Conservation (phyloP, 1,140 invertebrate species). For the Vanessa atalanta region DNA sequence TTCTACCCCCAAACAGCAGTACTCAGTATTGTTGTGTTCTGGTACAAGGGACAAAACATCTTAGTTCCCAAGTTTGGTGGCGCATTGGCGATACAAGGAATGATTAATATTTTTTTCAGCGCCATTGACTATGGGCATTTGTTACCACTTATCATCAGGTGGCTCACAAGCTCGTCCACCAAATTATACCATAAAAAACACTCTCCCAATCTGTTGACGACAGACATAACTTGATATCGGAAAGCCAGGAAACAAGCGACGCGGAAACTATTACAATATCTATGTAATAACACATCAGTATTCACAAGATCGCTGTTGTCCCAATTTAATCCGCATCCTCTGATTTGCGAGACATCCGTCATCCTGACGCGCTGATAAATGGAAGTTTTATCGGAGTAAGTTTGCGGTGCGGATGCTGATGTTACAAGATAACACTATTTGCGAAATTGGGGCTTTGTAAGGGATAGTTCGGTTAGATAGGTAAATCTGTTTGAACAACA, state of each 20-base stretch:
- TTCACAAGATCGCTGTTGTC: neutral
- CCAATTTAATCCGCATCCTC: neutral
- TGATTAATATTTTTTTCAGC: too few relatives aligned
- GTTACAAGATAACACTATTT: constrained; percentile 1
- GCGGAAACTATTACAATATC: neutral
- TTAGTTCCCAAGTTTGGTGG: too few relatives aligned
- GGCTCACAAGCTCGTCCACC: too few relatives aligned
- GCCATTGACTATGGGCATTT: too few relatives aligned
- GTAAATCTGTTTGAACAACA: neutral
- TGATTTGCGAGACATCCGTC: neutral
- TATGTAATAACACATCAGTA: neutral
- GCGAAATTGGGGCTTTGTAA: constrained; percentile 3
- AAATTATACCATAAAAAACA: too few relatives aligned
- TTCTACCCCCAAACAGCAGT: too few relatives aligned
- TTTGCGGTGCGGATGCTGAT: constrained; percentile 6
- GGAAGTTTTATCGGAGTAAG: constrained; percentile 1
- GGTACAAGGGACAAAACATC: too few relatives aligned
- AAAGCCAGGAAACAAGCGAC: neutral
- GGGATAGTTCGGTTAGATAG: constrained; percentile 1
- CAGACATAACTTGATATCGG: too few relatives aligned
- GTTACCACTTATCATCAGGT: too few relatives aligned
- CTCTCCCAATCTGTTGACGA: too few relatives aligned
- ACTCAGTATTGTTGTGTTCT: too few relatives aligned
- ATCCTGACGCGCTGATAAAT: constrained; percentile 6
- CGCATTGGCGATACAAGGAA: too few relatives aligned